phyloP scores from a whole-genome alignment of 2,888 invertebrate species.

The Drosophila stalkeri region DNA sequence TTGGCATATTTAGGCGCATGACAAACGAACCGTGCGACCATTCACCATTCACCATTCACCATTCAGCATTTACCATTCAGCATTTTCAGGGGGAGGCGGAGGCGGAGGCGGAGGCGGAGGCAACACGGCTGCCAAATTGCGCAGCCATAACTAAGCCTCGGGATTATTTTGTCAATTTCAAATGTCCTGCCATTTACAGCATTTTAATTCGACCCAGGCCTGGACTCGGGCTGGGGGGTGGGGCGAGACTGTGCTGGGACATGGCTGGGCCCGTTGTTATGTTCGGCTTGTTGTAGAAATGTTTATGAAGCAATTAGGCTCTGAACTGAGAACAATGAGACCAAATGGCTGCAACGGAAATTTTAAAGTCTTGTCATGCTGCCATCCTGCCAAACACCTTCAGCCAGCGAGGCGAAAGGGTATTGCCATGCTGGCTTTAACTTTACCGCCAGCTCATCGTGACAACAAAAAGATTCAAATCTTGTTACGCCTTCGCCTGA shows the following conservation, averaged over 20 bases:
- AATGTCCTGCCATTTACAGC: slow-evolving; percentile 81
- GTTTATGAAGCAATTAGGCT: slow-evolving; percentile 83
- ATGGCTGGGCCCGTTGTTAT: slow-evolving; percentile 52
- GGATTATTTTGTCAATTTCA: slow-evolving; percentile 82
- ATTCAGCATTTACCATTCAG: slow-evolving; percentile 39
- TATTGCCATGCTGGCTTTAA: slow-evolving; percentile 54
- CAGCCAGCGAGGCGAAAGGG: slow-evolving; percentile 42
- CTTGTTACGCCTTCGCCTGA: slow-evolving; percentile 73
- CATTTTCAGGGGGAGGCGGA: slow-evolving; percentile 29
- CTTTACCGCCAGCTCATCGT: slow-evolving; percentile 71
- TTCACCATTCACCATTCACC: slow-evolving; percentile 29
- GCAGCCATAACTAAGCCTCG: slow-evolving; percentile 73
- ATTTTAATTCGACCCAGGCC: slow-evolving; percentile 67
- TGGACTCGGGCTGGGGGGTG: not conserved
- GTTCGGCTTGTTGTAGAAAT: slow-evolving; percentile 70
- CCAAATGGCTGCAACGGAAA: slow-evolving; percentile 73
- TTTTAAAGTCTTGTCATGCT: slow-evolving; percentile 64
- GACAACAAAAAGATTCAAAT: slow-evolving; percentile 73
- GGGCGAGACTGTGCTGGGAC: slow-evolving; percentile 1
- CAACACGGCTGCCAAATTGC: slow-evolving; percentile 45
- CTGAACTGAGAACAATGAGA: slow-evolving; percentile 74
- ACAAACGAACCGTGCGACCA: slow-evolving; percentile 49
- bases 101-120: too few species aligned
- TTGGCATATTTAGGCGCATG: slow-evolving; percentile 79
- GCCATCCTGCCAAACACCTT: slow-evolving; percentile 47